Base-by-base conservation (phyloP, 2,113 vertebrate genomes). In the Cyanistes caeruleus region DNA sequence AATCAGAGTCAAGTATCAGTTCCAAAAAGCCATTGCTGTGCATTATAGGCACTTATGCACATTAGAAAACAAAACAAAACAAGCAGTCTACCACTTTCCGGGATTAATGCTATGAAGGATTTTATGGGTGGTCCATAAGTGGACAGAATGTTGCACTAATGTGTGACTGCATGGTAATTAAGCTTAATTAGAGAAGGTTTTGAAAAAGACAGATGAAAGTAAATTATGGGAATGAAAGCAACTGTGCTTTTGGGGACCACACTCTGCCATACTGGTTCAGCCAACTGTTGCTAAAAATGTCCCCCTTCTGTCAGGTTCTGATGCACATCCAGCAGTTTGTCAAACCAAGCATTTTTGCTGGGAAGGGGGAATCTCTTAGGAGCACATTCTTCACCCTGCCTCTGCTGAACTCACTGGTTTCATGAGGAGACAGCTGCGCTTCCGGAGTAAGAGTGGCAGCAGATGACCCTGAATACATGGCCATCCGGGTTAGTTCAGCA, bases 21-120 rank as follows among this genome's bases (percentile, higher is more conserved):
- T 95, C 91, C 93, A 93, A 84, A 89, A 95, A 96, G 77, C 82
- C 70, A 76, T 91, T 74, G 9, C 58, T 95, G 17, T 76, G 53
- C 78, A 86, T 93, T 88, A 83, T 43, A 92, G 72, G 70, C 86
- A 88, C 85, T 95, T 87, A 88, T 0, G 18, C 55, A 46, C 67
- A 86, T 95, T 85, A 85, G 70, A 49, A 93, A 95, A 90, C 88
- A 93, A 96, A 95, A 80, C 87, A 89, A 95, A 85, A 72, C 70
- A 90, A 93, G 43, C 46, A 20, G 43, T 62, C 84, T 87, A 43
- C 63, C 78, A 59, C 72, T 94, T 90, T 85, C 58, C 2, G 3
- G 55, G 78, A 90, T 94, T 95, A 93, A 93, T 93, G 39, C 63
- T 77, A 25, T 83, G 78, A 59, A 88, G 80, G 52, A 56, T 94